A percentile compares a stretch with the other conserved stretches of the same genome.
These are phyloP conservation scores for Craniophora ligustri DNA, from an alignment of 2,888 invertebrate genomes.

Conservation along the genomic window DNA sequence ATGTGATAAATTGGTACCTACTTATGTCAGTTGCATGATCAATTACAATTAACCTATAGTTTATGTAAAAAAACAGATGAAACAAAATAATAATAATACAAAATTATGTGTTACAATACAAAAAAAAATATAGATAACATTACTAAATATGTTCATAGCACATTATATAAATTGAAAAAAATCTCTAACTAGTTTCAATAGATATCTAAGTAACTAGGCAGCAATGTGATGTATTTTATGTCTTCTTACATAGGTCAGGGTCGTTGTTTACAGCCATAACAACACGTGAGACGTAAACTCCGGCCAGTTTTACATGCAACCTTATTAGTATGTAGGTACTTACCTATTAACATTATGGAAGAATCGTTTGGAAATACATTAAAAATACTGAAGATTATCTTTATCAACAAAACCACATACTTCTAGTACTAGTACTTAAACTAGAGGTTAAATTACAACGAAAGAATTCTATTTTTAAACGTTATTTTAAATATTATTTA, in stretches of 20 bases:
- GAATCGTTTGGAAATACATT: neutral
- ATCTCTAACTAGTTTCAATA: too few species aligned
- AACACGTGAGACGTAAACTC: slow-evolving; percentile 28
- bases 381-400: neutral
- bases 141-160: too few species aligned
- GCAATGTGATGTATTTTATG: slow-evolving; percentile 44
- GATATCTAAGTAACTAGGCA: slow-evolving; percentile 7
- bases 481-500: neutral
- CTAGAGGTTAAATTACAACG: too few species aligned
- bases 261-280: slow-evolving; percentile 37
- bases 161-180: too few species aligned
- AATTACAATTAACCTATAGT: too few species aligned
- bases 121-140: too few species aligned
- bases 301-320: slow-evolving; percentile 35
- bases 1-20: too few species aligned
- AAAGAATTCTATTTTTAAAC: slow-evolving; percentile 2
- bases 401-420: neutral
- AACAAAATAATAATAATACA: too few species aligned
- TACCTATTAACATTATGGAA: slow-evolving; percentile 4
- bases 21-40: too few species aligned
- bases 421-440: too few species aligned
- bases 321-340: slow-evolving; percentile 6
- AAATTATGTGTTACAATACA: too few species aligned
- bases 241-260: slow-evolving; percentile 54
- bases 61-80: too few species aligned